Evolutionary conservation across 2,113 vertebrate species (phyloP).

Genomic region (Hiodon tergisus): DNA sequence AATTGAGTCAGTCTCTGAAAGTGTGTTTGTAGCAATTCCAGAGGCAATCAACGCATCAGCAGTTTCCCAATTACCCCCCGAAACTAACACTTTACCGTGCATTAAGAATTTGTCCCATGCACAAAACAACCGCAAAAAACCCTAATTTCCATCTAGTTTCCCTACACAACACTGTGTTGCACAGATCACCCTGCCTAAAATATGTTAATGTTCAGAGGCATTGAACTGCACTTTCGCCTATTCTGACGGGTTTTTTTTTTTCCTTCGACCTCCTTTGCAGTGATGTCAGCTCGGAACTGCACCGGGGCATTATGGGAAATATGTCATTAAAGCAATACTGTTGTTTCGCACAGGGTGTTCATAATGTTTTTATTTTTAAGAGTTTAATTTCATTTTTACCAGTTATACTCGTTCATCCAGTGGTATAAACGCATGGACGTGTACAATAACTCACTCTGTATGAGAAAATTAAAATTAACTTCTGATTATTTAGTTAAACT

Average conservation of each 20-base stretch:
- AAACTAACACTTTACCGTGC: neutral
- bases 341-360: neutral
- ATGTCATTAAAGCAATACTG: conserved; percentile 17
- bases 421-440: neutral
- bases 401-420: neutral
- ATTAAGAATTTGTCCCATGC: neutral
- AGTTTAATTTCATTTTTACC: neutral
- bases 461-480: too few species aligned
- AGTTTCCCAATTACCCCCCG: neutral
- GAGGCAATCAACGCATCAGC: neutral
- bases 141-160: too few species aligned
- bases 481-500: too few species aligned
- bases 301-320: neutral
- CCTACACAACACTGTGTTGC: too few species aligned
- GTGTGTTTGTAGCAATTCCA: neutral
- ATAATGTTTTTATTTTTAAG: neutral
- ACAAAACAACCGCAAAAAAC: too few species aligned
- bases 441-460: too few species aligned
- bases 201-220: neutral
- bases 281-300: conserved; percentile 12
- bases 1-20: neutral
- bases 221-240: too few species aligned
- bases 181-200: neutral
- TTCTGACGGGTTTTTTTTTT: neutral
- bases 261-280: neutral